Conservation (phyloP, 2,888 invertebrate genomes). For the Rhabditoides inermis region DNA sequence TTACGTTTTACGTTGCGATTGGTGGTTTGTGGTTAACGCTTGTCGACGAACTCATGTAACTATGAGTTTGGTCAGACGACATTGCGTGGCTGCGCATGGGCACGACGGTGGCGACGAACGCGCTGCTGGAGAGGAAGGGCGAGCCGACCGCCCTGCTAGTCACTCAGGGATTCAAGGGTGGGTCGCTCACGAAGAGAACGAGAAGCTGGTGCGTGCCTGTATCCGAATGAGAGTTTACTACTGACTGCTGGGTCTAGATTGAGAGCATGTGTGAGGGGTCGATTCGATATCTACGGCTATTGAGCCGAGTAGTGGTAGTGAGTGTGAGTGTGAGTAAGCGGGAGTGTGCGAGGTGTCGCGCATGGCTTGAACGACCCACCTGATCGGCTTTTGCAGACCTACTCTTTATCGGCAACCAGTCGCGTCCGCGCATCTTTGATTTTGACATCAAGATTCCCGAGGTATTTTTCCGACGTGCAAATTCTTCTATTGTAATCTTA, state of each 20-base stretch:
- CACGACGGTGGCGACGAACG: conserved; percentile 97
- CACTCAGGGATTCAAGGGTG: conserved; percentile 65
- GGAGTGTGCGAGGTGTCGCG: no score
- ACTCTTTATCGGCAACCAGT: conserved; percentile 89
- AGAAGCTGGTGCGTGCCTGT: not conserved
- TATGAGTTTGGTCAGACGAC: conserved; percentile 47
- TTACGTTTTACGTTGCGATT: no score
- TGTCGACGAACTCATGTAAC: not conserved
- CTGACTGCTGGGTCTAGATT: no score
- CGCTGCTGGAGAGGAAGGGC: conserved; percentile 87
- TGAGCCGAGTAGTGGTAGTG: no score
- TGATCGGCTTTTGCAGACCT: conserved; percentile 62
- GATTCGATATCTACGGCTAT: no score
- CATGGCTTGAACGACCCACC: not conserved
- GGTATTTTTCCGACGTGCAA: conserved; percentile 2
- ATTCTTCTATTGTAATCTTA: not conserved
- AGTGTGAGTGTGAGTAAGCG: no score
- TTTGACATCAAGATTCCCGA: conserved; percentile 62
- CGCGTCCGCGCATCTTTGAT: conserved; percentile 89
- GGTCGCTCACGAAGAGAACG: not conserved
- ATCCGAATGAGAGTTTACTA: no score
- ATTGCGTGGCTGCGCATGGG: conserved; percentile 98
- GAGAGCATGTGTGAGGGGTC: no score
- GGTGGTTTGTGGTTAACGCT: not conserved
- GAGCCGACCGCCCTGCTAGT: conserved; percentile 84